Percentiles rank a stretch among this genome's conserved stretches.
phyloP scores from a whole-genome alignment of 1,140 invertebrate genomes.

The Aphidius ervi region DNA sequence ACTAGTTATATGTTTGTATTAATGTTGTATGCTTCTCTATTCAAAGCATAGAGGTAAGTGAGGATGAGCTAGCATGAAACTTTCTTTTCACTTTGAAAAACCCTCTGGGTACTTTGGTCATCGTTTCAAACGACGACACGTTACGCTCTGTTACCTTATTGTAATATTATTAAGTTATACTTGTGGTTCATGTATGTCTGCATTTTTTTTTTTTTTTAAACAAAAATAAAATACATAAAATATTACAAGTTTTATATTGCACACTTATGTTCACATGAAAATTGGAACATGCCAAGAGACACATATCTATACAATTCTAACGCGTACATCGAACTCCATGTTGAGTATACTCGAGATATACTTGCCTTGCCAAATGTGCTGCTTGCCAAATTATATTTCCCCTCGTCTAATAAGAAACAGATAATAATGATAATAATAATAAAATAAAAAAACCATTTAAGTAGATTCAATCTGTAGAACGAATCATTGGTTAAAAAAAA shows the following conservation, averaged over 20 bases:
- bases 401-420: not conserved
- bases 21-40: no score
- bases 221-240: no score
- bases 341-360: no score
- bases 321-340: no score
- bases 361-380: no score
- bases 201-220: no score
- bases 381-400: not conserved
- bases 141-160: slow-evolving; percentile 2
- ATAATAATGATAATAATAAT: no score
- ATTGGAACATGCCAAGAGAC: no score
- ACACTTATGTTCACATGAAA: no score
- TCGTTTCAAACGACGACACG: slow-evolving; percentile 13
- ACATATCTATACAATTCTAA: no score
- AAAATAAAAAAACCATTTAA: not conserved
- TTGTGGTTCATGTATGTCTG: not conserved
- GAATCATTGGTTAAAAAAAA: slow-evolving; percentile 21
- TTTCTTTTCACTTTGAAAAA: slow-evolving; percentile 6
- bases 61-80: slow-evolving; percentile 12
- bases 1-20: not conserved
- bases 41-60: not conserved
- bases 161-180: slow-evolving; percentile 10
- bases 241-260: no score
- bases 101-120: slow-evolving; percentile 10
- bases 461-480: not conserved